These are phyloP conservation scores for Oxyura jamaicensis DNA, from an alignment of 2,113 vertebrate species.

Conservation along the genomic window DNA sequence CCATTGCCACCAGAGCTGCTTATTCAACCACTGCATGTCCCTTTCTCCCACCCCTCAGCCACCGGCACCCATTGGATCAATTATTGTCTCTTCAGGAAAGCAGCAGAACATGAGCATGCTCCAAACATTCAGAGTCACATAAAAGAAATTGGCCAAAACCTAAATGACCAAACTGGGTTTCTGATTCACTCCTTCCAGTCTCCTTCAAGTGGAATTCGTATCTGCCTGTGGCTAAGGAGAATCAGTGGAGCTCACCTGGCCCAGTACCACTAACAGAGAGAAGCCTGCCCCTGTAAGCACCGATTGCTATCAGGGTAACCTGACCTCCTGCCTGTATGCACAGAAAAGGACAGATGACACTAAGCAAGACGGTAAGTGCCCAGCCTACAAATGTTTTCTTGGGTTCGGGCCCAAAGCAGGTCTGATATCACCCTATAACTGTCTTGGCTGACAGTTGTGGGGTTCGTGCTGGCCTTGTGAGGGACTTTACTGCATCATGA, in stretches of 20 bases:
- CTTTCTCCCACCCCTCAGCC: background rate
- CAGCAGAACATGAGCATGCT: background rate
- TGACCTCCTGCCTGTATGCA: background rate
- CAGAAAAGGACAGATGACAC: background rate
- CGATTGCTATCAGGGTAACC: background rate
- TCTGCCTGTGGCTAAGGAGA: background rate
- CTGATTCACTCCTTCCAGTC: background rate
- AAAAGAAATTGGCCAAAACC: background rate
- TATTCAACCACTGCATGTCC: fast-evolving
- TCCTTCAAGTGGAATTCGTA: background rate
- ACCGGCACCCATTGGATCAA: background rate
- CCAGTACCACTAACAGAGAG: background rate
- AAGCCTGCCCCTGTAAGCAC: background rate
- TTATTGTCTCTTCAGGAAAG: background rate
- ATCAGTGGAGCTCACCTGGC: background rate
- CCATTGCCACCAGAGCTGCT: background rate
- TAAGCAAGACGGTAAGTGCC: background rate
- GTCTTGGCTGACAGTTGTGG: background rate
- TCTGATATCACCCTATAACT: background rate
- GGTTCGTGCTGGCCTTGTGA: background rate
- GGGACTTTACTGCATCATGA: background rate
- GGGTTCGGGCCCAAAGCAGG: background rate
- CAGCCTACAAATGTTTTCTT: background rate
- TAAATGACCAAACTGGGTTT: background rate
- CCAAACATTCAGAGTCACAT: background rate